Percentiles rank a stretch among this genome's conserved stretches.
Evolutionary conservation across 2,888 invertebrate species (phyloP).

Genomic region (Chrysopilus asiliformis): DNA sequence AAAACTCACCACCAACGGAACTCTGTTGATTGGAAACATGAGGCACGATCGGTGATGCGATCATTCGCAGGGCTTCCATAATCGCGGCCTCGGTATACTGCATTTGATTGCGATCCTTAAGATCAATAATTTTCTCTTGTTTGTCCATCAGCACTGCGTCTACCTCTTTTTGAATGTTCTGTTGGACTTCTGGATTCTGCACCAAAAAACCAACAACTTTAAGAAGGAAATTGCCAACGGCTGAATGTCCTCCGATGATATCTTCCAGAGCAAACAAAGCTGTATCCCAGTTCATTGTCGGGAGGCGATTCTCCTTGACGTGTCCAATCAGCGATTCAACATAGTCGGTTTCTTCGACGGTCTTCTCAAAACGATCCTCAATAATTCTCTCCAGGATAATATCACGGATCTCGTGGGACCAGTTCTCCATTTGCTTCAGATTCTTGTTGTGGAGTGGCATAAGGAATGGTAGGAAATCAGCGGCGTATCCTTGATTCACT

Average conservation of each 20-base stretch:
- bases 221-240: constrained; percentile 47
- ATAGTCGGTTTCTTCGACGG: constrained; percentile 38
- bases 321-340: constrained; percentile 44
- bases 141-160: constrained; percentile 12
- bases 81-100: constrained; percentile 48
- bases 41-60: constrained; percentile 54
- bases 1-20: constrained; percentile 42
- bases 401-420: constrained; percentile 40
- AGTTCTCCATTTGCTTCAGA: constrained; percentile 37
- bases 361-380: constrained; percentile 31
- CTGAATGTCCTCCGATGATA: constrained; percentile 49
- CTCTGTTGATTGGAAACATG: constrained; percentile 50
- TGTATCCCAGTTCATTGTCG: constrained; percentile 39
- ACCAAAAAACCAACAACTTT: constrained; percentile 45
- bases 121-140: constrained; percentile 8
- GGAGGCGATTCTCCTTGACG: constrained; percentile 32
- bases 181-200: constrained; percentile 40
- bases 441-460: constrained; percentile 41
- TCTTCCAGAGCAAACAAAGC: constrained; percentile 34
- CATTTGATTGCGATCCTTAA: constrained; percentile 38
- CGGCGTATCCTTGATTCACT: constrained; percentile 52
- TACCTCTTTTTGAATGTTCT: constrained; percentile 42
- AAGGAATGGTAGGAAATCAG: constrained; percentile 51
- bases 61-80: constrained; percentile 46
- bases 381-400: constrained; percentile 42